Conservation (phyloP, 2,888 invertebrate species). For the Trichopoda pennipes region DNA sequence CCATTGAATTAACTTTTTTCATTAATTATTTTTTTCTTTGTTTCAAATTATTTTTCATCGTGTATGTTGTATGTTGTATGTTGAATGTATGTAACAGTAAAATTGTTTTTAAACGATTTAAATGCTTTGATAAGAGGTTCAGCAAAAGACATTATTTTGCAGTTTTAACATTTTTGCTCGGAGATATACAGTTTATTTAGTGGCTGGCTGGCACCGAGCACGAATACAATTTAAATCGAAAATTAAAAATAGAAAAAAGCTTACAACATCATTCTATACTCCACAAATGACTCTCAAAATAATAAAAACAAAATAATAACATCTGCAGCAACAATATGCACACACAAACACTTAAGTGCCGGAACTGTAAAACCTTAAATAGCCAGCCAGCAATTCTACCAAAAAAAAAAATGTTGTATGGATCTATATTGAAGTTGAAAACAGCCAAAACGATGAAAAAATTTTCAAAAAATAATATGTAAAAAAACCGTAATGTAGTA, state of each 20-base stretch:
- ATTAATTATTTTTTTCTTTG: slow-evolving; percentile 47
- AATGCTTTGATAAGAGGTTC: slow-evolving; percentile 54
- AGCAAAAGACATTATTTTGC: slow-evolving; percentile 64
- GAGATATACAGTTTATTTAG: slow-evolving; percentile 31
- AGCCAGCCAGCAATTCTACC: slow-evolving; percentile 35
- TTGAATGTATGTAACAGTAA: slow-evolving; percentile 60
- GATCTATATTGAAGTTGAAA: slow-evolving; percentile 7
- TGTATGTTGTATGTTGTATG: slow-evolving; percentile 32
- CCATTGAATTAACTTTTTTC: slow-evolving; percentile 12
- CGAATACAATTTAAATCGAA: slow-evolving; percentile 17
- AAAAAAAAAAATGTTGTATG: slow-evolving; percentile 33
- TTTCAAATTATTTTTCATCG: slow-evolving; percentile 16
- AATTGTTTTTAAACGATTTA: slow-evolving; percentile 60
- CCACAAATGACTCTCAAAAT: slow-evolving; percentile 60
- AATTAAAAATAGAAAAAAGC: background rate
- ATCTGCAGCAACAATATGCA: slow-evolving; percentile 14
- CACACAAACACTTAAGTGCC: slow-evolving; percentile 31
- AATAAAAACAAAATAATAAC: slow-evolving; percentile 31
- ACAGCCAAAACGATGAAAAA: slow-evolving; percentile 37
- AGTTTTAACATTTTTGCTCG: slow-evolving; percentile 58
- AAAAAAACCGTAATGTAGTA: slow-evolving; percentile 47
- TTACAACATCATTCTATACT: slow-evolving; percentile 26
- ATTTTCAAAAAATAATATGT: background rate
- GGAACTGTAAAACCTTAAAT: slow-evolving; percentile 62
- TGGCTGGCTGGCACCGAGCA: slow-evolving; percentile 45